A percentile compares a stretch with the other conserved stretches of the same genome.
Conservation (phyloP, 35 echinoderm and acorn worm species). For the Heliocidaris tuberculata region DNA sequence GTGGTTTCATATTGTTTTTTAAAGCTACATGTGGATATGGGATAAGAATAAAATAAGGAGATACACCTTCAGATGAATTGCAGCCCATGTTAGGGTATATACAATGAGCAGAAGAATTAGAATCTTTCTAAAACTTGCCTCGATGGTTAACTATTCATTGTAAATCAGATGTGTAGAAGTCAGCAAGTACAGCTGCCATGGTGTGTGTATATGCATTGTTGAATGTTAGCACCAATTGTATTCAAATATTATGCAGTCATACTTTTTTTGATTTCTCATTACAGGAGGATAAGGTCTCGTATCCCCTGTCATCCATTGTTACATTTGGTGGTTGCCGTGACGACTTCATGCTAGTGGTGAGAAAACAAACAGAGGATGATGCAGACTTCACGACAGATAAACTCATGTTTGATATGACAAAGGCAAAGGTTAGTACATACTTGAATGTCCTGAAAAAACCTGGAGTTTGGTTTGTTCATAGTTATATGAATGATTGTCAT, state of each 20-base stretch:
- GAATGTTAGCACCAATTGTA: neutral
- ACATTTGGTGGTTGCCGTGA: conserved; percentile 96
- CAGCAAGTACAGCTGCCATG: neutral
- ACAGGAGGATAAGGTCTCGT: conserved; percentile 63
- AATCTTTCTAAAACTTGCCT: no score
- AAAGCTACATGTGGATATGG: no score
- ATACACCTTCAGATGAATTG: no score
- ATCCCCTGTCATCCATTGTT: conserved; percentile 67
- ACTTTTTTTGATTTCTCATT: conserved; percentile 7
- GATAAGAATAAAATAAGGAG: no score
- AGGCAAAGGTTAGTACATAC: conserved; percentile 81
- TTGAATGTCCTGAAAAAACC: neutral
- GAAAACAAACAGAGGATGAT: conserved; percentile 60
- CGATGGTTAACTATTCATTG: no score
- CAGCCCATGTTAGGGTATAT: no score
- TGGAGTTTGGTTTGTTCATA: neutral
- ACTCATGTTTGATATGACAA: conserved; percentile 84
- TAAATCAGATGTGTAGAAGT: no score
- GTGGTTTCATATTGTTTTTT: no score
- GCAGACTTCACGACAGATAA: conserved; percentile 82
- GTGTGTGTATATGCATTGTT: neutral
- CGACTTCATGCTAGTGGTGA: conserved; percentile 93
- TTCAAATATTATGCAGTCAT: neutral
- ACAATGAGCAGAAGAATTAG: no score
- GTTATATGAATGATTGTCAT: neutral